phyloP scores from a whole-genome alignment of 2,888 invertebrate genomes.

The Netelia melanura region DNA sequence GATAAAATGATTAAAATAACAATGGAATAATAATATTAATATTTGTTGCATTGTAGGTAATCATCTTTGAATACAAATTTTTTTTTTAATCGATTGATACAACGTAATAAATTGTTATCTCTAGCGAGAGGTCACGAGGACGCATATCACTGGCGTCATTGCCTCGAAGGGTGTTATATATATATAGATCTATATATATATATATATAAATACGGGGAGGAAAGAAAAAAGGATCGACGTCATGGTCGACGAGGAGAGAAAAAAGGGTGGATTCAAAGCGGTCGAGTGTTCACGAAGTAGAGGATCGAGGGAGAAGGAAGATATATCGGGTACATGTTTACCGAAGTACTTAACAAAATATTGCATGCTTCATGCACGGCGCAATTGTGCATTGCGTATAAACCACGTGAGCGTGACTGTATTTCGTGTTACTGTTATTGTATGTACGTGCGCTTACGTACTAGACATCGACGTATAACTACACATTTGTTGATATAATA shows the following conservation, averaged over 20 bases:
- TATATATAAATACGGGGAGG: slow-evolving; percentile 11
- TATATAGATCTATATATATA: slow-evolving; percentile 26
- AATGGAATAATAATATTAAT: not conserved
- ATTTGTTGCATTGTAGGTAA: not conserved
- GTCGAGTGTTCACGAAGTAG: slow-evolving; percentile 60
- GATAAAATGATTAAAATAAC: not conserved
- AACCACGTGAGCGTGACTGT: slow-evolving; percentile 57
- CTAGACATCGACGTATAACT: slow-evolving; percentile 35
- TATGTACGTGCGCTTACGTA: slow-evolving; percentile 39
- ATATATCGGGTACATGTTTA: slow-evolving; percentile 65
- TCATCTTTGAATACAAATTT: not conserved
- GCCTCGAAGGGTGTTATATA: slow-evolving; percentile 38
- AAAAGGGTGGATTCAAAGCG: slow-evolving; percentile 49
- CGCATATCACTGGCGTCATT: slow-evolving; percentile 53
- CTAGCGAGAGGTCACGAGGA: slow-evolving; percentile 29
- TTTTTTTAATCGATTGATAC: not conserved
- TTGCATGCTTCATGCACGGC: slow-evolving; percentile 76
- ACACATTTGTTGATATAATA: slow-evolving; percentile 34
- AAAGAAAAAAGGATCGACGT: slow-evolving; percentile 40
- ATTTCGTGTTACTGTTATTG: slow-evolving; percentile 38
- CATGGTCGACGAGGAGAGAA: slow-evolving; percentile 28
- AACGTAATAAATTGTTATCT: not conserved
- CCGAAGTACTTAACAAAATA: slow-evolving; percentile 71
- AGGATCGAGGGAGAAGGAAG: slow-evolving; percentile 56
- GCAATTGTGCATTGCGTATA: slow-evolving; percentile 46